Evolutionary conservation across 64 coral and sea anemone species (phyloP).

Genomic region (Montipora cactus): DNA sequence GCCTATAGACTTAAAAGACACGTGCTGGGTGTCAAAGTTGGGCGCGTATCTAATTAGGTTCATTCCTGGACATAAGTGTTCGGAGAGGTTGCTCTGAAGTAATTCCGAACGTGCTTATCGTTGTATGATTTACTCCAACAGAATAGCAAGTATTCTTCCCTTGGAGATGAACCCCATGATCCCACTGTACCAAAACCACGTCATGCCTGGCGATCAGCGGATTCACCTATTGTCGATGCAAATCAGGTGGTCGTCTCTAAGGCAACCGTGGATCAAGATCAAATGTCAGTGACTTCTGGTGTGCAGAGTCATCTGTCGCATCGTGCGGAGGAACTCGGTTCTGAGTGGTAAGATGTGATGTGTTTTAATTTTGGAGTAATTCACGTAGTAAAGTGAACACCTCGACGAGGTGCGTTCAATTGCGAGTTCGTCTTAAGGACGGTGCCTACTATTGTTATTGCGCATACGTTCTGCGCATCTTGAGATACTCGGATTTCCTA

Average conservation of each 20-base stretch:
- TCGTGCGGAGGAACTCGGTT: constrained; percentile 83
- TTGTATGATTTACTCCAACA: background rate
- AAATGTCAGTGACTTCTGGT: constrained; percentile 80
- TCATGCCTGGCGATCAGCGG: constrained; percentile 91
- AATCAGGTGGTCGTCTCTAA: constrained; percentile 16
- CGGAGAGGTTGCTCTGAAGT: too few species aligned
- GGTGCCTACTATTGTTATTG: too few species aligned
- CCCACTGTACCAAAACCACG: constrained; percentile 24
- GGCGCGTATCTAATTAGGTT: too few species aligned
- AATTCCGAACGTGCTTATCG: background rate
- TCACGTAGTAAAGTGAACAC: too few species aligned
- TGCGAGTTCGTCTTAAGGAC: too few species aligned
- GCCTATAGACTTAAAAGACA: too few species aligned
- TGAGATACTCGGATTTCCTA: too few species aligned
- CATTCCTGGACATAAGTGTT: too few species aligned
- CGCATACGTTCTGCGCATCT: too few species aligned
- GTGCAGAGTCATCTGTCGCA: constrained; percentile 84
- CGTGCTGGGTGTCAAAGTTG: too few species aligned
- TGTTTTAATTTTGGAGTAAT: background rate
- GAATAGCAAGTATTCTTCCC: background rate
- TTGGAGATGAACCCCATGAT: background rate
- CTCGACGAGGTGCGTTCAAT: too few species aligned
- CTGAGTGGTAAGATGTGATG: constrained; percentile 77
- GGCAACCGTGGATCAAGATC: constrained; percentile 65
- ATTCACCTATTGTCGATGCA: constrained; percentile 59